These are phyloP conservation scores for Zosterops pallidus DNA, from an alignment of 2,113 vertebrate species.

Conservation along the genomic window DNA sequence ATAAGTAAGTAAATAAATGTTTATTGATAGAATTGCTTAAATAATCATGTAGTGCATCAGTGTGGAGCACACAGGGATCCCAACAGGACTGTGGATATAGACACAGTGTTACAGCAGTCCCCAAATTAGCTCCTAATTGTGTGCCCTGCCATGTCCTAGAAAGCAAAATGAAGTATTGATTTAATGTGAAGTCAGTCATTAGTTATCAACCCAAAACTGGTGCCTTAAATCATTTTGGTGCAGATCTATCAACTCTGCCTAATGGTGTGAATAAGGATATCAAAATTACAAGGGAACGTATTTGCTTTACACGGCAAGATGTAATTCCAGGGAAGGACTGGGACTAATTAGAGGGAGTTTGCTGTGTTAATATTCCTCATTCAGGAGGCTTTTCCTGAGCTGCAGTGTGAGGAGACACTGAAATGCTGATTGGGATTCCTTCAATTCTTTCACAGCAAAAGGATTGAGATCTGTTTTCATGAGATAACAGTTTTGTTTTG, in stretches of 20 bases:
- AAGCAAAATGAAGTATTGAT: not conserved
- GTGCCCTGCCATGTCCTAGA: not conserved
- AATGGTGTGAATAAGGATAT: not conserved
- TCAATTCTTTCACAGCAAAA: not conserved
- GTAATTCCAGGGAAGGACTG: not conserved
- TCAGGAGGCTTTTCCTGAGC: not conserved
- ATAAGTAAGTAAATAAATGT: not conserved
- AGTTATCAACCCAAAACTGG: not conserved
- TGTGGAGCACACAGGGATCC: not conserved
- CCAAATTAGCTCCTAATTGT: not conserved
- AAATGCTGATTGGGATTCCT: not conserved
- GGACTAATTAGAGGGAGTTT: not conserved
- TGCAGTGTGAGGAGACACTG: not conserved
- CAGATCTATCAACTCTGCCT: not conserved
- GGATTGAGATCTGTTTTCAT: not conserved
- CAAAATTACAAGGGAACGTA: not conserved
- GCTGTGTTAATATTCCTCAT: not conserved
- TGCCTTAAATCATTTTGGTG: not conserved
- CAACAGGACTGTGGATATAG: accelerated
- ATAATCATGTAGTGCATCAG: not conserved
- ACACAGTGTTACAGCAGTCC: not conserved
- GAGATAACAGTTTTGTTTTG: not conserved
- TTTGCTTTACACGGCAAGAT: not conserved
- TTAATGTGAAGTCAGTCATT: not conserved
- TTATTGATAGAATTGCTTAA: not conserved